Percentiles rank a stretch among this genome's conserved stretches.
Evolutionary conservation across 2,888 invertebrate species (phyloP).

Genomic region (Laothoe populi): DNA sequence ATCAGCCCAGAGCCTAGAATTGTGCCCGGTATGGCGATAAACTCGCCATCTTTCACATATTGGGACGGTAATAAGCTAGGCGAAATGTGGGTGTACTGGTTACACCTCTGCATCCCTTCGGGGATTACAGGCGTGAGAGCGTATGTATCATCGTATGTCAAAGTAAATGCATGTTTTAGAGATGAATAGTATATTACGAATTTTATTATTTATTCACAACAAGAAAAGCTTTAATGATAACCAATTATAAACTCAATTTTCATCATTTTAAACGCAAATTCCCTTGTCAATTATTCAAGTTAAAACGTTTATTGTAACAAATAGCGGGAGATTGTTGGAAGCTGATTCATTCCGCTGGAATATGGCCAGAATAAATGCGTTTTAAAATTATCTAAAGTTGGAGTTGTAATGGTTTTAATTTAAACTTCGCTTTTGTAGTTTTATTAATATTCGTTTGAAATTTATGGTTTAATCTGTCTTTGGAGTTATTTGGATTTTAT

Average conservation of each 20-base stretch:
- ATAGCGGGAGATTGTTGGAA: conserved; percentile 52
- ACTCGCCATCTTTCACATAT: too few species aligned
- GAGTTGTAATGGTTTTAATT: conserved; percentile 43
- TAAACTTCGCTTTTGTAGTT: conserved; percentile 31
- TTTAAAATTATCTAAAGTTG: conserved; percentile 52
- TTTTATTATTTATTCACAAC: background rate
- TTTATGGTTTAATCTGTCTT: conserved; percentile 33
- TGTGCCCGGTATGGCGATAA: too few species aligned
- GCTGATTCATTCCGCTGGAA: conserved; percentile 62
- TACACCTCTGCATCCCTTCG: too few species aligned
- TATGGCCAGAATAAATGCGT: conserved; percentile 58
- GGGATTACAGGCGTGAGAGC: too few species aligned
- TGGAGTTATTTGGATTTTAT: conserved; percentile 18
- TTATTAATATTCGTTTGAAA: conserved; percentile 26
- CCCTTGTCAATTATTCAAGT: conserved; percentile 30
- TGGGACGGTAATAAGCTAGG: too few species aligned
- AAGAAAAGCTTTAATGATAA: background rate
- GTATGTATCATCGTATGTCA: too few species aligned
- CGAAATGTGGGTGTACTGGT: too few species aligned
- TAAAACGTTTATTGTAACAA: conserved; percentile 62
- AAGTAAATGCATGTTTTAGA: background rate
- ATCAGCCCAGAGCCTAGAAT: too few species aligned
- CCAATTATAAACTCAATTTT: conserved; percentile 18
- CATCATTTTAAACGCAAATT: conserved; percentile 18
- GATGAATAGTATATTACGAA: background rate